A percentile compares a stretch with the other conserved stretches of the same genome.
Conservation (phyloP, 1,140 invertebrate species). For the Gryon sp. region DNA sequence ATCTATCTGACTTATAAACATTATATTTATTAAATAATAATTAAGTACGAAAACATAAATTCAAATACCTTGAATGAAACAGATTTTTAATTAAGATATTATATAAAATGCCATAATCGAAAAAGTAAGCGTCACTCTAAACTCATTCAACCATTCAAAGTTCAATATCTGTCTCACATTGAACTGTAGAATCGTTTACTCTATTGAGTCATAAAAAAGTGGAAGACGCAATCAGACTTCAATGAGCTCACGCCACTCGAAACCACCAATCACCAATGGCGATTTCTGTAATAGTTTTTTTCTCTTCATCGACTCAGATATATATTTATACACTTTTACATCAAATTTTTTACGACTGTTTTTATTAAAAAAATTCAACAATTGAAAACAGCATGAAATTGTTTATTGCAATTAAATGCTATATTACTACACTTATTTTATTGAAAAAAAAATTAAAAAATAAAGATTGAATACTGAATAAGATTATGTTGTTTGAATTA, state of each 20-base stretch:
- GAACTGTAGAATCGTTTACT: constrained; percentile 18
- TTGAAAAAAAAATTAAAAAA: no score
- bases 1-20: no score
- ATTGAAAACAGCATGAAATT: no score
- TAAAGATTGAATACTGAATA: no score
- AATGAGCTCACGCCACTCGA: constrained; percentile 25
- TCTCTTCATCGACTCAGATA: neutral
- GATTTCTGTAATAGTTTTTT: constrained; percentile 19
- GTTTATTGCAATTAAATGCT: no score
- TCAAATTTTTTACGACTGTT: no score
- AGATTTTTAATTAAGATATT: constrained; percentile 25
- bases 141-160: constrained; percentile 27
- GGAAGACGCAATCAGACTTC: constrained; percentile 30
- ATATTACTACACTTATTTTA: no score
- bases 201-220: constrained; percentile 31
- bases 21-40: no score
- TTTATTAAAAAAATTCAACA: no score
- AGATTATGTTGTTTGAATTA: no score
- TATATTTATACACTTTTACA: neutral
- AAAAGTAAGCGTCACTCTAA: constrained; percentile 24
- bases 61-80: no score
- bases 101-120: constrained; percentile 9
- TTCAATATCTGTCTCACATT: constrained; percentile 30
- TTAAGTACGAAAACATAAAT: no score
- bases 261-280: constrained; percentile 21